Evolutionary conservation across 2,888 invertebrate genomes (phyloP), one percentile per base, ranked within the genome.

Genomic region (Smittia aterrima): DNA sequence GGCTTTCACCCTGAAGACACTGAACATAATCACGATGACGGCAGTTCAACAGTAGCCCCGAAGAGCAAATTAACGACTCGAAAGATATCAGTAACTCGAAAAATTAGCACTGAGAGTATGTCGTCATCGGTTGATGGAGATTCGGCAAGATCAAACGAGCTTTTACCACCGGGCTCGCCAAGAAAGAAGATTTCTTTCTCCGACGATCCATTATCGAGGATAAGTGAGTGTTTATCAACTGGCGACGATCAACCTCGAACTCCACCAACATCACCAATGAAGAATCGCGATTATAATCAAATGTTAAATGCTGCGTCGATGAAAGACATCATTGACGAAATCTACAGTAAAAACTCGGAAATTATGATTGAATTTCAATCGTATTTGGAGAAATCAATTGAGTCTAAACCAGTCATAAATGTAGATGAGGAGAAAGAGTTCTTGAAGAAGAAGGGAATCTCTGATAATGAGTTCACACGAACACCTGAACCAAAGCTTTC

Each of bases 1-100:
- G 64, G 24, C 13, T 73, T 24, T 24, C 38, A 73, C 20, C 72
- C 72, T 16, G 72, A 73, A 64, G 72, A 73, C 9, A 11, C 13
- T 62, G 47, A 22, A 20, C 62, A 73, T 73, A 9, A 40, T 22
- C 32, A 47, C 16, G 64, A 76, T 25, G 78, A 78, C 75, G 77
- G 77, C 4, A 76, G 77, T 0, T 68, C 47, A n/a, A 62, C 75
- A 16, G 76, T 76, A 11, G 66, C 76, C 11, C 77, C 77, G 11
- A 77, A 32, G 40, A 77, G 72, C 20, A 77, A 77, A 74, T 73
- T 77, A 54, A 74, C 73, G 1, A 71, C 74, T 1, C 74, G 74
- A 66, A 75, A 75, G 58, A 75, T 71, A 74, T 74, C 22, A 53
- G 47, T 20, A 38, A 53, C 9, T 11, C 27, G 27, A 62, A 40